Percentiles rank a stretch among this genome's conserved stretches.
phyloP scores from a whole-genome alignment of 1,140 invertebrate genomes.

The Rhynchophorus ferrugineus region DNA sequence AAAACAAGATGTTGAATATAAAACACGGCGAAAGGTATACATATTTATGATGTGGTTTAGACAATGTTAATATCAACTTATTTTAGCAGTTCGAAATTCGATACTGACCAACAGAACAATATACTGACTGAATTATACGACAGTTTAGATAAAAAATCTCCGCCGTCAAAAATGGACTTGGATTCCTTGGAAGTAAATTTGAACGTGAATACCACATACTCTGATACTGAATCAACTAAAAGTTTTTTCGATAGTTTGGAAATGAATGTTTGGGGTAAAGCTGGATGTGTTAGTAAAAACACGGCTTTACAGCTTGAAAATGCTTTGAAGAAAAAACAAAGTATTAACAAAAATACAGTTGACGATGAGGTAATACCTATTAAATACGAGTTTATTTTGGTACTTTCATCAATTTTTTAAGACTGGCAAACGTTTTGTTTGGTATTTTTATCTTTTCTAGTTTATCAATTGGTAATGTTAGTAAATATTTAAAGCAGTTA shows the following conservation, averaged over 20 bases:
- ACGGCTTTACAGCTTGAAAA: constrained; percentile 25
- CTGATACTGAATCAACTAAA: constrained; percentile 15
- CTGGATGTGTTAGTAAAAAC: constrained; percentile 22
- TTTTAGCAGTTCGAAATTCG: constrained; percentile 12
- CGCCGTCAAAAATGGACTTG: constrained; percentile 29
- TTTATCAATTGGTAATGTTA: no score
- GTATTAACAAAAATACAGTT: neutral
- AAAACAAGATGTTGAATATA: constrained; percentile 6
- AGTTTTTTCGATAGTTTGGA: constrained; percentile 35
- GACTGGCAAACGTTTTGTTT: neutral
- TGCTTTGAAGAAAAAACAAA: constrained; percentile 21
- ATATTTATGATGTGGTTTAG: neutral
- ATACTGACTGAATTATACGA: constrained; percentile 36
- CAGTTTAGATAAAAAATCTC: constrained; percentile 34
- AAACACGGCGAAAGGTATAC: neutral
- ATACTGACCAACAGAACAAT: constrained; percentile 23
- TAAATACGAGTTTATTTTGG: neutral
- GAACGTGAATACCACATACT: constrained; percentile 17
- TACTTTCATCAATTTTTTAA: neutral
- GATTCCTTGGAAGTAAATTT: constrained; percentile 35
- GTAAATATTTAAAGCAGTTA: no score
- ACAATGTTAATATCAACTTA: neutral
- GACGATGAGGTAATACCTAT: constrained; percentile 4
- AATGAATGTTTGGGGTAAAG: constrained; percentile 26
- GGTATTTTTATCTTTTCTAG: neutral